These are phyloP conservation scores for Gerris buenoi DNA, from an alignment of 1,140 invertebrate genomes.

Conservation along the genomic window DNA sequence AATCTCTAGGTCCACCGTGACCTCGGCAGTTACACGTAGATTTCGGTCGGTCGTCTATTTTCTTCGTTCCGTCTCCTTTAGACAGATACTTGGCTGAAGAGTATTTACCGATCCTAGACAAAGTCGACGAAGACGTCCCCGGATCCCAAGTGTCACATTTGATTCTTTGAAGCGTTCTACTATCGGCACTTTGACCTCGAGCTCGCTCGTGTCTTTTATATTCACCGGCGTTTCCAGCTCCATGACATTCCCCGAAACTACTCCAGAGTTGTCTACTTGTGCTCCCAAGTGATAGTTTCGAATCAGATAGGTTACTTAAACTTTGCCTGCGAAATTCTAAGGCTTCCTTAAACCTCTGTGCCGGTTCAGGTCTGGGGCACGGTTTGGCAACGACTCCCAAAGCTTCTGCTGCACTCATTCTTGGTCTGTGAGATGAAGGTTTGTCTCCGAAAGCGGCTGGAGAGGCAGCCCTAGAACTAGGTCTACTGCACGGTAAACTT, in stretches of 20 bases:
- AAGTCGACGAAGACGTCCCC: constrained; percentile 14
- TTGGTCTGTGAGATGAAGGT: constrained; percentile 7
- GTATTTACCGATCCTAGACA: constrained; percentile 18
- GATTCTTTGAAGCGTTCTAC: constrained; percentile 14
- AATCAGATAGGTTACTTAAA: constrained; percentile 23
- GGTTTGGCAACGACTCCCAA: constrained; percentile 25
- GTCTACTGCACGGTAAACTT: constrained; percentile 19
- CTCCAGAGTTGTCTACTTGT: constrained; percentile 19
- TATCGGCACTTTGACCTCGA: constrained; percentile 19
- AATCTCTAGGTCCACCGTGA: constrained; percentile 14
- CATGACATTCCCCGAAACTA: constrained; percentile 17
- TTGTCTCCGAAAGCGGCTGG: constrained; percentile 17
- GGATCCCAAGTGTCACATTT: constrained; percentile 16
- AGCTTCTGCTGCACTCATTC: constrained; percentile 24
- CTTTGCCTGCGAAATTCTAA: constrained; percentile 22
- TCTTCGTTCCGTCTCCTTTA: constrained; percentile 3
- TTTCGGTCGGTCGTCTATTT: constrained; percentile 11
- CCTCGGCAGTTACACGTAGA: constrained; percentile 23
- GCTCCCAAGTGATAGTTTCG: constrained; percentile 20
- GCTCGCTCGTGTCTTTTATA: constrained; percentile 16
- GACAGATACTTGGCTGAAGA: constrained; percentile 7
- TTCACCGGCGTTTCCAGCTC: constrained; percentile 1
- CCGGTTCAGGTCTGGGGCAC: constrained; percentile 20
- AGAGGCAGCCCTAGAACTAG: constrained; percentile 18
- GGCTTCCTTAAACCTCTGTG: constrained; percentile 14